Base-by-base conservation (phyloP, 2,888 invertebrate genomes). In the Syrista parreyssii region DNA sequence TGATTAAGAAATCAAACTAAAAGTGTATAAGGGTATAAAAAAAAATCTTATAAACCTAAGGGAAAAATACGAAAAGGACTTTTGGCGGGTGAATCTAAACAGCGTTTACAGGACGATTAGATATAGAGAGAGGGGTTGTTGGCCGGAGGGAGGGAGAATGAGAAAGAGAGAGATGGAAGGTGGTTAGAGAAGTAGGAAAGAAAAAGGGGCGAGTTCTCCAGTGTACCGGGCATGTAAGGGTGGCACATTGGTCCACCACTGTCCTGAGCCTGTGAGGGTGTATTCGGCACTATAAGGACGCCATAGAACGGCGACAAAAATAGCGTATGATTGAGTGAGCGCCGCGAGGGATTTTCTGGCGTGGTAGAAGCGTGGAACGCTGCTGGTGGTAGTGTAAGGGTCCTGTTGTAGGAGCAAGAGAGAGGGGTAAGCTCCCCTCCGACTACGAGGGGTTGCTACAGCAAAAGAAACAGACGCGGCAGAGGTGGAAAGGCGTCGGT, bases 321-420 rank as follows among this genome's bases (percentile, higher is more conserved):
- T 88, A 90, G 85, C 88, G 89, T 90, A 90, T 89, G 89, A 89
- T 89, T 89, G 88, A 88, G 88, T 87, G 89, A 89, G 83, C 84
- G 89, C 87, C 88, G 88, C 88, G 85, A 88, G 89, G 89, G 89
- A 89, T 88, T 89, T 87, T 87, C 81, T 79, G 76, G 31, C 71
- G 71, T 31, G 12, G 31, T 9, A 33, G 15, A 12, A 71, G 31
- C 71, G 71, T 71, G 71, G 32, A 33, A 12, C 31, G 31, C 12
- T 31, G 33, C 71, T 12, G 71, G 71, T 12, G 23, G 32, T 33
- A 33, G 33, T 12, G 31, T 11, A 2, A 71, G 71, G 71, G 71
- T 33, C 23, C 23, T 23, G 23, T 23, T 55, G 55, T 55, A 9
- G 55, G 55, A 55, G 55, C 55, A 1, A 55, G 55, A 55, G 23